Percentiles rank a stretch among this genome's conserved stretches.
phyloP scores from a whole-genome alignment of 1,140 invertebrate genomes.

The Oncopodura yosiiana region DNA sequence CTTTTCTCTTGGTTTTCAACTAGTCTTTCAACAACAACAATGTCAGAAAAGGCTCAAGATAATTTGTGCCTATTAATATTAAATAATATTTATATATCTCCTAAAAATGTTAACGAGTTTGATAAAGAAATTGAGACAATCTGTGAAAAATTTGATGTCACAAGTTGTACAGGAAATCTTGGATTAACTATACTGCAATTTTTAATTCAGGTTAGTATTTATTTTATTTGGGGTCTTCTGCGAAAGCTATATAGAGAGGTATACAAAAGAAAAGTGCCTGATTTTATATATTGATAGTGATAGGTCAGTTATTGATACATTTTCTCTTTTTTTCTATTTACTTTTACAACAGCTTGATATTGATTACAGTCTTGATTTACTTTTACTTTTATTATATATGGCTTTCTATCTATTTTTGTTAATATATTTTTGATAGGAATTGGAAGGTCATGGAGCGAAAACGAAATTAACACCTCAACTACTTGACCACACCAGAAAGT shows the following conservation, averaged over 20 bases:
- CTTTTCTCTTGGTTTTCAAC: constrained; percentile 16
- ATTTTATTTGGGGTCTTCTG: background rate
- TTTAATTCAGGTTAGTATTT: constrained; percentile 7
- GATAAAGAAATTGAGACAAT: constrained; percentile 5
- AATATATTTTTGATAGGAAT: background rate
- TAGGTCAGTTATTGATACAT: too few relatives aligned
- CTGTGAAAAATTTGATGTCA: constrained; percentile 7
- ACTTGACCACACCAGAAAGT: constrained; percentile 10
- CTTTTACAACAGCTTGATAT: too few relatives aligned
- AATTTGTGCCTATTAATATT: constrained; percentile 3
- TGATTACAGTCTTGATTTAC: too few relatives aligned
- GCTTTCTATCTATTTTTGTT: background rate
- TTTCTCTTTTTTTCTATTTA: background rate
- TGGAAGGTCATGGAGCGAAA: constrained; percentile 1
- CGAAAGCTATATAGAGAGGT: too few relatives aligned
- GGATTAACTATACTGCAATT: constrained; percentile 11
- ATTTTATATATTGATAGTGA: too few relatives aligned
- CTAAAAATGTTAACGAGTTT: constrained; percentile 13
- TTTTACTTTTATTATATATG: background rate
- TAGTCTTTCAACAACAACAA: constrained; percentile 4
- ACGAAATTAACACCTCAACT: constrained; percentile 13
- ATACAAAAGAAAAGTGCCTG: too few relatives aligned
- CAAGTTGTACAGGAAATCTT: background rate
- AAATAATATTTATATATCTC: constrained; percentile 25
- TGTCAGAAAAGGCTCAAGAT: background rate